Evolutionary conservation across 2,113 vertebrate genomes (phyloP).

Genomic region (Ammospiza nelsoni): DNA sequence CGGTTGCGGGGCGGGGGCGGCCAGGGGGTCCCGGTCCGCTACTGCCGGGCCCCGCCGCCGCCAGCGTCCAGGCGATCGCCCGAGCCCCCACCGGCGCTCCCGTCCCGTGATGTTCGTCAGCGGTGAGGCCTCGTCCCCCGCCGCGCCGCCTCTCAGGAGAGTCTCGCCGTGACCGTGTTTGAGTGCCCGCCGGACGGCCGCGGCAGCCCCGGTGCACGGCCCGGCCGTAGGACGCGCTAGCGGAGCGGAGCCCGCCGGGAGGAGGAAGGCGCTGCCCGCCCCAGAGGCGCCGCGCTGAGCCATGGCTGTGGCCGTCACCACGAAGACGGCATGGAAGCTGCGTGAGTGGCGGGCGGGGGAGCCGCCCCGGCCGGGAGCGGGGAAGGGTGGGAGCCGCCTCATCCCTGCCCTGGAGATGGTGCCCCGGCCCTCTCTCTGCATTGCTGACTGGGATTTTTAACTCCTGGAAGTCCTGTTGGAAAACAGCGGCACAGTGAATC

Average conservation of each 20-base stretch:
- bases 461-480: background rate
- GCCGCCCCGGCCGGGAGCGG: background rate
- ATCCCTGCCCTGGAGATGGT: background rate
- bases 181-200: background rate
- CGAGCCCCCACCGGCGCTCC: background rate
- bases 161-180: background rate
- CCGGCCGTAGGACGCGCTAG: background rate
- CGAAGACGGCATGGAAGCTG: slow-evolving; percentile 92
- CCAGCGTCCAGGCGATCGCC: background rate
- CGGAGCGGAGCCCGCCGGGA: background rate
- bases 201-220: background rate
- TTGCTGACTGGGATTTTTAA: background rate
- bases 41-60: background rate
- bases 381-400: background rate
- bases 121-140: background rate
- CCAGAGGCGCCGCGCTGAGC: background rate
- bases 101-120: background rate
- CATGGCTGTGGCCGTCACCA: slow-evolving; percentile 85
- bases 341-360: slow-evolving; percentile 80
- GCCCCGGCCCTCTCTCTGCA: background rate
- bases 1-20: background rate
- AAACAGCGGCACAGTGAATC: background rate
- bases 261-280: background rate
- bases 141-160: background rate
- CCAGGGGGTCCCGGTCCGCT: background rate